A percentile compares a stretch with the other conserved stretches of the same genome.
Evolutionary conservation across 1,140 invertebrate genomes (phyloP).

Genomic region (Cydia amplana): DNA sequence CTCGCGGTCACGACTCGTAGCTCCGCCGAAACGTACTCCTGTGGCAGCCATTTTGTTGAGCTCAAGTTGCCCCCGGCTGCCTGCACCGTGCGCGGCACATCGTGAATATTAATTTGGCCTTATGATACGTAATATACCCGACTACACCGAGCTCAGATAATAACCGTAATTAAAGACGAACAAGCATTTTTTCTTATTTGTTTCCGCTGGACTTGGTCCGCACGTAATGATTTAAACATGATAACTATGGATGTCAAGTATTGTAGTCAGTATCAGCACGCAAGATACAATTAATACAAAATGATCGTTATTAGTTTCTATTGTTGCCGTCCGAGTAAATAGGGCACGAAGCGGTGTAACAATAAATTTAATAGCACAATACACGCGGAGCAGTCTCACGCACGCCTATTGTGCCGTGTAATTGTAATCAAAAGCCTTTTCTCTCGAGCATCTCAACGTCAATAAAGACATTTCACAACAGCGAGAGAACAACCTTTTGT

Average conservation of each 20-base stretch:
- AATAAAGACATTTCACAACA: slow-evolving; percentile 60
- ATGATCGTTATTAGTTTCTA: slow-evolving; percentile 73
- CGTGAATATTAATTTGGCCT: slow-evolving; percentile 70
- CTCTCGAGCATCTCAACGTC: slow-evolving; percentile 58
- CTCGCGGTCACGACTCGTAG: slow-evolving; percentile 74
- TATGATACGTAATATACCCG: slow-evolving; percentile 48
- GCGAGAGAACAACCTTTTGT: slow-evolving; percentile 26
- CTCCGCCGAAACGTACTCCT: slow-evolving; percentile 59
- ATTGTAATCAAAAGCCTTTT: slow-evolving; percentile 68
- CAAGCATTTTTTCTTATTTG: slow-evolving; percentile 39
- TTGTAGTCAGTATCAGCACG: slow-evolving; percentile 53
- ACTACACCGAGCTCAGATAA: slow-evolving; percentile 41
- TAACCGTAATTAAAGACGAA: slow-evolving; percentile 46
- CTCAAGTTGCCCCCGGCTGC: slow-evolving; percentile 40
- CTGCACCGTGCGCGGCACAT: slow-evolving; percentile 53
- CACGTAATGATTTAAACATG: slow-evolving; percentile 50
- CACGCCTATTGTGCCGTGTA: slow-evolving; percentile 63
- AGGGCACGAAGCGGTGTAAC: slow-evolving; percentile 66
- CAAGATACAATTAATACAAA: slow-evolving; percentile 65
- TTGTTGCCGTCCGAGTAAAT: slow-evolving; percentile 68
- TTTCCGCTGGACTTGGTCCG: slow-evolving; percentile 48
- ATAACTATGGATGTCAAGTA: slow-evolving; percentile 42
- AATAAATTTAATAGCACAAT: slow-evolving; percentile 67
- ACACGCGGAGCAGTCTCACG: slow-evolving; percentile 61
- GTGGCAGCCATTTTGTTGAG: slow-evolving; percentile 73